These are phyloP conservation scores for Orchestia grillus DNA, from an alignment of 1,140 invertebrate genomes.

Conservation along the genomic window DNA sequence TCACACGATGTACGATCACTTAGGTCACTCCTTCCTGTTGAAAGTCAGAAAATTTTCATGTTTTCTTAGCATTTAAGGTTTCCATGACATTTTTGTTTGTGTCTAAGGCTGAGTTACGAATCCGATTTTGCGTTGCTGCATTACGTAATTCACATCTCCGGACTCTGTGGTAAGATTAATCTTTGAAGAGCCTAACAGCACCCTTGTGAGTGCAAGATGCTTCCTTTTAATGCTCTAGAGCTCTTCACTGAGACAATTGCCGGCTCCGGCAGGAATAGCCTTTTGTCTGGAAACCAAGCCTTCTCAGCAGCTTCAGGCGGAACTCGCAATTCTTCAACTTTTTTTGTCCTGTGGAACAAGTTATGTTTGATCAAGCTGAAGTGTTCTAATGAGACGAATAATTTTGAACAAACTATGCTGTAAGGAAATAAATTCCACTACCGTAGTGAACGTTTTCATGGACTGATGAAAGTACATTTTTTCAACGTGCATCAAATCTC, in stretches of 20 bases:
- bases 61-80: not conserved
- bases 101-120: not conserved
- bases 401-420: not conserved
- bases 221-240: not conserved
- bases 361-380: not conserved
- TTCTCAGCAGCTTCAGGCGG: not conserved
- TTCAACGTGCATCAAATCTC: not conserved
- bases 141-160: not conserved
- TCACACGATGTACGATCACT: too few species aligned
- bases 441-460: not conserved
- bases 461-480: not conserved
- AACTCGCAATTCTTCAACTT: not conserved
- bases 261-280: not conserved
- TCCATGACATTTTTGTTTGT: not conserved
- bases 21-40: not conserved
- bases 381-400: not conserved
- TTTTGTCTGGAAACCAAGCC: not conserved
- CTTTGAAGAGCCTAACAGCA: not conserved
- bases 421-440: not conserved
- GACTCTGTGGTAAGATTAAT: not conserved
- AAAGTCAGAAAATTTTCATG: not conserved
- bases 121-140: not conserved
- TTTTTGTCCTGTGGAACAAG: not conserved
- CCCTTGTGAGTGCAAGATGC: not conserved
- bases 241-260: not conserved